Evolutionary conservation across 2,888 invertebrate genomes (phyloP), one percentile per base, ranked within the genome.

Genomic region (Chalcosyrphus nemorum): DNA sequence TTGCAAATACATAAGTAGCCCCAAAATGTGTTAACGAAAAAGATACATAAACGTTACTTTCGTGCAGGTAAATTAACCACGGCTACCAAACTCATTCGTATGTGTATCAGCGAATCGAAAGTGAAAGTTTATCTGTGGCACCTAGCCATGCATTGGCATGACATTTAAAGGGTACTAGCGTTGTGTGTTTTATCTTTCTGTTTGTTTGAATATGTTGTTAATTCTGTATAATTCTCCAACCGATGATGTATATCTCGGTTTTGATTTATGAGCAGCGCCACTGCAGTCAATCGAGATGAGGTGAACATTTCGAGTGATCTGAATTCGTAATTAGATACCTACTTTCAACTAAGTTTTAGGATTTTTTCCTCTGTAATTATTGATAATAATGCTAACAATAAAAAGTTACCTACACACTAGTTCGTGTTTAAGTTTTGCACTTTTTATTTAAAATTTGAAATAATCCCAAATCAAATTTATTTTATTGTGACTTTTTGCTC

Each of bases 1-100:
- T 47, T 57, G 61, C 81, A 70, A 72, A 78, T n/a, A n/a, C n/a
- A n/a, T 29, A 52, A 45, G 17, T n/a, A 27, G 13, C n/a, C 45
- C 63, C 71, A 15, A 54, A 71, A 66, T 59, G 81, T 71, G 65
- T 27, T 71, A 76, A 76, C 50, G 6, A 32, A 41, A 71, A 81
- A 52, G 35, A 76, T 38, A 24, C 24, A 24, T 24, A 76, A 70
- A 65, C 45, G 29, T 17, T 61, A 72, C 45, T 65, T 61, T 38
- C n/a, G 50, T 61, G 66, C 21, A 59, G 66, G 45, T 52, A 54
- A 66, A 47, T 43, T 72, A 32, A 65, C 66, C 32, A 65, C 17
- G 32, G 47, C 45, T 61, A 59, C 38, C 63, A 63, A 13, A 29
- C 63, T 70, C 68, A 70, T 70, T 70, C 45, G 56, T 57, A 71